phyloP scores from a whole-genome alignment of 2,113 vertebrate species.

The Oreotragus oreotragus region DNA sequence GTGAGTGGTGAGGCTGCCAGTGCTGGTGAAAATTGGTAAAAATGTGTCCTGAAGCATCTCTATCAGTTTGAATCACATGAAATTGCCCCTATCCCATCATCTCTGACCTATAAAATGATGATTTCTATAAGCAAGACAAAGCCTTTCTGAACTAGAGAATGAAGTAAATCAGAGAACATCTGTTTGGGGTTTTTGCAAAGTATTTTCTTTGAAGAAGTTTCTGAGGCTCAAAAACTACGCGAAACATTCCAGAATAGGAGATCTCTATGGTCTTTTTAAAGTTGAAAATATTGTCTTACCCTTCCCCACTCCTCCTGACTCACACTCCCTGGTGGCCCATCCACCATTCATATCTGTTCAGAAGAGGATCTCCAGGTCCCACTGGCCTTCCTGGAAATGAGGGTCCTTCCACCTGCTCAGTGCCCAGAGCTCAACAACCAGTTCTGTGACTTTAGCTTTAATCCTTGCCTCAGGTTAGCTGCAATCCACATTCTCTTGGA shows the following conservation, averaged over 20 bases:
- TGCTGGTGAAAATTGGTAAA: not conserved
- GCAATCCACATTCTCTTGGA: not conserved
- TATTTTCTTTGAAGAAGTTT: slow-evolving; percentile 37
- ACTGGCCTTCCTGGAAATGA: not conserved
- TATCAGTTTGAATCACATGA: not conserved
- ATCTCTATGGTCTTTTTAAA: not conserved
- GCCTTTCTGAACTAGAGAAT: not conserved
- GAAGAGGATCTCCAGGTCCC: not conserved
- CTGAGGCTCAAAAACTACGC: not conserved
- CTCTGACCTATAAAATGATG: not conserved
- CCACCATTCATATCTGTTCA: not conserved
- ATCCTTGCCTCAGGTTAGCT: not conserved
- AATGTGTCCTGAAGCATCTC: not conserved
- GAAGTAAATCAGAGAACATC: slow-evolving; percentile 10
- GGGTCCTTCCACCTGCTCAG: not conserved
- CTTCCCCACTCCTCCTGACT: not conserved
- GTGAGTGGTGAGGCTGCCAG: not conserved
- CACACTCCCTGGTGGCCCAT: not conserved
- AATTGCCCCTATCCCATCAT: not conserved
- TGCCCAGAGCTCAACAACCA: not conserved
- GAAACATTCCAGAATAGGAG: not conserved
- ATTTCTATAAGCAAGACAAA: not conserved
- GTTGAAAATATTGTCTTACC: not conserved
- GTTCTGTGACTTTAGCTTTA: not conserved
- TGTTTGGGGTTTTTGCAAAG: not conserved